These are phyloP conservation scores for Anthrax anthrax DNA, from an alignment of 2,888 invertebrate genomes.

Conservation along the genomic window DNA sequence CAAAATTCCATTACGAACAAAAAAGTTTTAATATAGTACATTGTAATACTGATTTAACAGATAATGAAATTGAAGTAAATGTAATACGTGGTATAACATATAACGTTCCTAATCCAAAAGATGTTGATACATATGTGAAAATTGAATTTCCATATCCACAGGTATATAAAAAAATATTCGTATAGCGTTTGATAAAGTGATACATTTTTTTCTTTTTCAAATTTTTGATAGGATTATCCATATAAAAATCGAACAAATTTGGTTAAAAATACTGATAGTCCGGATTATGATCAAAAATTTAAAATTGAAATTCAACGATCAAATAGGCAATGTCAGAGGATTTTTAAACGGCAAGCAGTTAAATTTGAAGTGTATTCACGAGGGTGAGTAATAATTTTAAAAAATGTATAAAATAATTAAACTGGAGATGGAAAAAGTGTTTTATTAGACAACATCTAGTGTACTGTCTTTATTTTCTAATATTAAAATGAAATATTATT, in stretches of 20 bases:
- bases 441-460: constrained; percentile 11
- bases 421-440: constrained; percentile 1
- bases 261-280: constrained; percentile 74
- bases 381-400: constrained; percentile 52
- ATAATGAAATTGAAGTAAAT: constrained; percentile 76
- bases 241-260: constrained; percentile 61
- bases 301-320: constrained; percentile 65
- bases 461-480: constrained; percentile 5
- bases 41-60: constrained; percentile 86
- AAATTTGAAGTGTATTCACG: constrained; percentile 86
- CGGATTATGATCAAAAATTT: constrained; percentile 72
- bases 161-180: constrained; percentile 34
- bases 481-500: too few species aligned
- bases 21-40: constrained; percentile 81
- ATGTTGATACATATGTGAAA: constrained; percentile 84
- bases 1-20: constrained; percentile 87
- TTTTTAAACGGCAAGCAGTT: constrained; percentile 76
- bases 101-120: constrained; percentile 66
- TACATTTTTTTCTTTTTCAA: constrained; percentile 3
- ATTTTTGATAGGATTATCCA: constrained; percentile 46
- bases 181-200: neutral
- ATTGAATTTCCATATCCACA: constrained; percentile 84
- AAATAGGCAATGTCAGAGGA: constrained; percentile 64
- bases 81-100: constrained; percentile 80
- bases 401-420: constrained; percentile 8